These are phyloP conservation scores for Struthidea cinerea DNA, from an alignment of 2,113 vertebrate genomes.

Conservation along the genomic window DNA sequence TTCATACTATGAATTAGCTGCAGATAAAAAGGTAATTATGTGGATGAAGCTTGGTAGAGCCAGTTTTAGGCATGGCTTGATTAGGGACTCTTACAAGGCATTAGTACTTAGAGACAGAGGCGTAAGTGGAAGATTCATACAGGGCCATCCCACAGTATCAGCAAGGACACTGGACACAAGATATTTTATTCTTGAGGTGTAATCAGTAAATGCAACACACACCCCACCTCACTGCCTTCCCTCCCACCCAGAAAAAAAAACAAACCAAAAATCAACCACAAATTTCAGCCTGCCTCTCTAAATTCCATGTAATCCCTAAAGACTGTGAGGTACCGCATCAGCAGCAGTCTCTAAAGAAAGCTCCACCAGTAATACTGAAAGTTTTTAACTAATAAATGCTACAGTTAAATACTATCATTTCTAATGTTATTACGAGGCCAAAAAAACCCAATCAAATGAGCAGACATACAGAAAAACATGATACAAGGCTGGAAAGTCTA, in stretches of 20 bases:
- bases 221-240: no score
- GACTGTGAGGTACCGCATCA: neutral
- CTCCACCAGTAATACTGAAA: neutral
- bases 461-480: neutral
- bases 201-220: neutral
- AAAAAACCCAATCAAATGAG: neutral
- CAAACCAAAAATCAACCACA: neutral
- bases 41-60: neutral
- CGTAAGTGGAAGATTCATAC: fast-evolving
- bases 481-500: neutral
- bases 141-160: neutral
- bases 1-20: neutral
- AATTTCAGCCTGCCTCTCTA: neutral
- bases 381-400: neutral
- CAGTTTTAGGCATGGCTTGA: neutral
- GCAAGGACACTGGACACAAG: neutral
- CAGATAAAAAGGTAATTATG: neutral
- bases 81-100: neutral
- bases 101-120: neutral
- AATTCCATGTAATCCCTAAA: neutral
- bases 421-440: neutral
- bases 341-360: neutral
- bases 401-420: neutral
- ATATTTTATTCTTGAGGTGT: neutral
- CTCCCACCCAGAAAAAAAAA: neutral